Conservation (phyloP, 2,113 vertebrate genomes). For the Dasypus novemcinctus region DNA sequence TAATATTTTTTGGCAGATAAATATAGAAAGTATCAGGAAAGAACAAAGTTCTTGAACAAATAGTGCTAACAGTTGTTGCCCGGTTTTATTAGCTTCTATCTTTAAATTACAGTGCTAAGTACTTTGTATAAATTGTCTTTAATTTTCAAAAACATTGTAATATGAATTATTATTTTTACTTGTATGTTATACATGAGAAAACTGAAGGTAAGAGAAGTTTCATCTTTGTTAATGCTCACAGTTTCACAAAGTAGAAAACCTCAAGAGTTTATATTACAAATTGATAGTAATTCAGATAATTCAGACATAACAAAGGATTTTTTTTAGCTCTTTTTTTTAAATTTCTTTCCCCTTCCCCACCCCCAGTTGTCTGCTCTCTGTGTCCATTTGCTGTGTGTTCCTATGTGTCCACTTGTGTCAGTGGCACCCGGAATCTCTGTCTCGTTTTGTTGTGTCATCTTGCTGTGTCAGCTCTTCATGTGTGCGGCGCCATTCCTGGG, state of each 20-base stretch:
- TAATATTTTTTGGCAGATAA: not conserved
- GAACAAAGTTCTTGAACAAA: not conserved
- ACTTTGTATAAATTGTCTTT: not conserved
- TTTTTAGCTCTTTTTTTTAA: too few relatives aligned
- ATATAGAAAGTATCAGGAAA: not conserved
- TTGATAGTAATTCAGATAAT: not conserved
- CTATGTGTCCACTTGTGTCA: too few relatives aligned
- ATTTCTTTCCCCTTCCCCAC: too few relatives aligned
- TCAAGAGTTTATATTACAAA: not conserved
- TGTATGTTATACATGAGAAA: not conserved
- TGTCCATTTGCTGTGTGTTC: too few relatives aligned
- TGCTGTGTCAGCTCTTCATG: too few relatives aligned
- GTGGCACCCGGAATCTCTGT: too few relatives aligned
- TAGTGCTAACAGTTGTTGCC: not conserved
- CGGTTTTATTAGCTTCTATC: not conserved
- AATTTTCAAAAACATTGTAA: not conserved
- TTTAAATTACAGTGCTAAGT: not conserved
- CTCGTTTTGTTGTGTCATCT: too few relatives aligned
- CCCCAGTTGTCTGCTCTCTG: too few relatives aligned
- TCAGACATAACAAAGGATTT: not conserved
- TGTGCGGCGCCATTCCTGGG: too few relatives aligned
- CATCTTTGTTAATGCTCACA: not conserved
- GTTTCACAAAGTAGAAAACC: not conserved
- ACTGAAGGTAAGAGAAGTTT: not conserved
- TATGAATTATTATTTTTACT: not conserved